Evolutionary conservation across 2,797 vertebrate genomes (phyloP).

Genomic region (Taeniopygia guttata): DNA sequence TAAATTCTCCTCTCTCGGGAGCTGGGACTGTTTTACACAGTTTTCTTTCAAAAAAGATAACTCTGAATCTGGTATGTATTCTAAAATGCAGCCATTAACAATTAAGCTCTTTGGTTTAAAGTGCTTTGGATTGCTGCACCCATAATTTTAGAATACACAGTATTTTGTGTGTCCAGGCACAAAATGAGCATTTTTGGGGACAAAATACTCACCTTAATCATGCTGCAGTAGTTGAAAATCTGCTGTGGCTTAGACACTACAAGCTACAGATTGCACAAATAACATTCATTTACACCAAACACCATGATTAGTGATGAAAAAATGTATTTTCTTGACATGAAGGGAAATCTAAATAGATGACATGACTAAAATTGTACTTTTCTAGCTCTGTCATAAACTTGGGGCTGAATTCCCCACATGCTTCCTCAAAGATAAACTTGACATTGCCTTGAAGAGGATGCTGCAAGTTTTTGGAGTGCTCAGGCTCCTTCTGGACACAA

Average conservation of each 20-base stretch:
- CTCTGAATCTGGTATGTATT: background rate
- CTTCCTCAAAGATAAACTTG: background rate
- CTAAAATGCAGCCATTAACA: background rate
- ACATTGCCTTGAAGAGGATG: background rate
- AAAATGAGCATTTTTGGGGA: background rate
- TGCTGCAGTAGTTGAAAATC: background rate
- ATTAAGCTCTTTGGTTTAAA: background rate
- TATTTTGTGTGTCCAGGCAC: background rate
- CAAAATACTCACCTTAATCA: background rate
- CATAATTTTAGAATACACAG: background rate
- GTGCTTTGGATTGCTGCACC: background rate
- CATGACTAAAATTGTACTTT: background rate
- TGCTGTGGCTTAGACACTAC: background rate
- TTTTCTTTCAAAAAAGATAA: background rate
- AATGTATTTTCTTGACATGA: background rate
- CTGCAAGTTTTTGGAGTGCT: background rate
- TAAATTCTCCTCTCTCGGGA: background rate
- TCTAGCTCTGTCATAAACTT: background rate
- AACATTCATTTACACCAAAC: background rate
- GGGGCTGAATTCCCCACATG: accelerated
- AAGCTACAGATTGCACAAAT: background rate
- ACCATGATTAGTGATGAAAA: background rate
- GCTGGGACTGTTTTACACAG: accelerated
- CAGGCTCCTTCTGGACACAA: background rate
- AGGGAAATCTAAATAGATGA: background rate